Conservation (phyloP, 2,113 vertebrate species). For the Lagopus leucura region DNA sequence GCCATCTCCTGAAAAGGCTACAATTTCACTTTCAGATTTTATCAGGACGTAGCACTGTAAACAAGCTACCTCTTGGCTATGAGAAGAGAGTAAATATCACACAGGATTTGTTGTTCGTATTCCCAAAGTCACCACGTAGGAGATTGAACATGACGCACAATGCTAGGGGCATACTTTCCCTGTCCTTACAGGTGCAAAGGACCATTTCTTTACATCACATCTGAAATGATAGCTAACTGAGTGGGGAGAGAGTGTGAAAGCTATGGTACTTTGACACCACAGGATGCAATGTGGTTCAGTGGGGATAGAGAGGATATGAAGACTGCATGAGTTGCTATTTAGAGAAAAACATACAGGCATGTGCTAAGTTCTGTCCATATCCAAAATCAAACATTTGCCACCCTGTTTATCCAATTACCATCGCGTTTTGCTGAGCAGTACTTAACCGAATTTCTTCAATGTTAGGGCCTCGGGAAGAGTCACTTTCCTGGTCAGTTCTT, state of each 20-base stretch:
- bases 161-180: accelerated
- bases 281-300: accelerated
- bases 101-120: neutral
- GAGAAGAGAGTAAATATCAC: neutral
- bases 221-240: neutral
- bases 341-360: neutral
- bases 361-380: neutral
- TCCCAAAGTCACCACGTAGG: neutral
- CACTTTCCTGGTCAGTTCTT: neutral
- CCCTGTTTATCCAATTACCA: slow-evolving; percentile 47
- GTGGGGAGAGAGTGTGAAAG: neutral
- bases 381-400: neutral
- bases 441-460: slow-evolving; percentile 48
- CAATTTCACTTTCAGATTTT: neutral
- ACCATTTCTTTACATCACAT: neutral
- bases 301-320: neutral
- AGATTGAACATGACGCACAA: neutral
- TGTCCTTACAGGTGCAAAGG: neutral
- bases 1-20: neutral
- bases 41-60: accelerated
- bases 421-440: slow-evolving; percentile 24
- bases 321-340: neutral
- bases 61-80: neutral
- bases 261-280: neutral
- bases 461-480: slow-evolving; percentile 29